These are phyloP conservation scores for Sussaba pulchella DNA, from an alignment of 2,888 invertebrate genomes.

Conservation along the genomic window DNA sequence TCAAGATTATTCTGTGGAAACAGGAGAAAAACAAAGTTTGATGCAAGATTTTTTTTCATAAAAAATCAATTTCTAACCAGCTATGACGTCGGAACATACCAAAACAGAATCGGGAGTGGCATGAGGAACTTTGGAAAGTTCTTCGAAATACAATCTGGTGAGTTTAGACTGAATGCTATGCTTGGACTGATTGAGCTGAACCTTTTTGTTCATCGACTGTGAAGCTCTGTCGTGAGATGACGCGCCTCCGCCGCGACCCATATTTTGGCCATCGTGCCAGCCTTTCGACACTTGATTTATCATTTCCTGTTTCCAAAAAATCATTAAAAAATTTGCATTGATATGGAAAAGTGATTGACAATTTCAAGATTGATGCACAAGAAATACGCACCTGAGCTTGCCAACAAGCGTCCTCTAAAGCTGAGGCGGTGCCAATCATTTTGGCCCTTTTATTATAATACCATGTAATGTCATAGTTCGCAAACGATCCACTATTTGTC, in stretches of 20 bases:
- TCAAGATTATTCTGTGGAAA: conserved; percentile 80
- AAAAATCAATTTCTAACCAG: neutral
- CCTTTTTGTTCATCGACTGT: conserved; percentile 77
- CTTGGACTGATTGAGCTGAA: conserved; percentile 77
- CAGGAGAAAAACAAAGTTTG: conserved; percentile 4
- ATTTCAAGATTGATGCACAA: neutral
- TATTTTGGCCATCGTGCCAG: conserved; percentile 62
- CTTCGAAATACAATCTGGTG: conserved; percentile 82
- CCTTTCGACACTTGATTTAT: conserved; percentile 77
- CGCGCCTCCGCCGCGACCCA: conserved; percentile 67
- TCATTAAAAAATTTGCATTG: neutral
- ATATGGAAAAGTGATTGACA: neutral
- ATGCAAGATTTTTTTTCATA: conserved; percentile 11
- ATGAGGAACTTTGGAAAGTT: conserved; percentile 81
- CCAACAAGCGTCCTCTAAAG: conserved; percentile 82
- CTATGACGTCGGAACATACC: conserved; percentile 71
- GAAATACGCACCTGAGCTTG: conserved; percentile 81
- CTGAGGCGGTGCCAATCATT: conserved; percentile 82
- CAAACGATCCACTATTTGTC: conserved; percentile 67
- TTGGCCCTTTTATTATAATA: conserved; percentile 75
- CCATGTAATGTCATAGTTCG: conserved; percentile 79
- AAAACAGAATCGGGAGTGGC: conserved; percentile 83
- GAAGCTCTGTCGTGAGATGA: conserved; percentile 74
- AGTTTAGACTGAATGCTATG: conserved; percentile 82
- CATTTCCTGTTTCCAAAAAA: conserved; percentile 75